Evolutionary conservation across 2,888 invertebrate species (phyloP), one percentile per base, ranked within the genome.

Genomic region (Parapristionchus giblindavisi): DNA sequence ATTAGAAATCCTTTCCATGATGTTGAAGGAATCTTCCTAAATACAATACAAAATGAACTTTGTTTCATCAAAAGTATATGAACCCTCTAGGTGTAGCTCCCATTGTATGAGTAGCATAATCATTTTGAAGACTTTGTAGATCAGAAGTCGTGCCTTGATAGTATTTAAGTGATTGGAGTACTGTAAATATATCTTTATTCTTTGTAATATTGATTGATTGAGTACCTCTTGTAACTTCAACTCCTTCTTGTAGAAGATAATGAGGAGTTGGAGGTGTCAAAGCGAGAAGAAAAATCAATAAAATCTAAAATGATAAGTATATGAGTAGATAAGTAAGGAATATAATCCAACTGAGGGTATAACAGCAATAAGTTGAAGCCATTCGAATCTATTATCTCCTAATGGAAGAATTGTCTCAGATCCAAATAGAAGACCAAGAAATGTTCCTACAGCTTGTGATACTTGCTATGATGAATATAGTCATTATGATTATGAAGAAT

Each of bases 361-460:
- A 8, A 76, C 63, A 27, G 73, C 83, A 27, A 82, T 76, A 8
- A 84, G 40, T 74, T 83, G 82, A 17, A 82, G 63, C 60, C 71
- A 70, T 65, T 68, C 76, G 60, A 78, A 79, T 71, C 81, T 78
- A 38, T 77, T 65, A 1, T 40, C 70, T 24, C 80, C 83, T 5
- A 85, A 70, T 2, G 84, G 81, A 52, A 87, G 36, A 34, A 87
- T 77, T 6, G 78, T 78, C 29, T 85, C 83, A 0, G 85, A 84
- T 6, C 86, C 87, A 24, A 83, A 65, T 8, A 85, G 54, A n/a
- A 87, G 77, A 6, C 86, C 86, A 38, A 86, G 77, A 21, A 87
- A 76, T 3, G 86, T 87, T n/a, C 82, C 81, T 1, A 84, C 75
- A 1, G 86, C 85, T 75, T 87, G 86, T 8, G 82, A 83, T 0